Conservation (phyloP, 2,888 invertebrate species). For the Orthonychiurus folsomi region DNA sequence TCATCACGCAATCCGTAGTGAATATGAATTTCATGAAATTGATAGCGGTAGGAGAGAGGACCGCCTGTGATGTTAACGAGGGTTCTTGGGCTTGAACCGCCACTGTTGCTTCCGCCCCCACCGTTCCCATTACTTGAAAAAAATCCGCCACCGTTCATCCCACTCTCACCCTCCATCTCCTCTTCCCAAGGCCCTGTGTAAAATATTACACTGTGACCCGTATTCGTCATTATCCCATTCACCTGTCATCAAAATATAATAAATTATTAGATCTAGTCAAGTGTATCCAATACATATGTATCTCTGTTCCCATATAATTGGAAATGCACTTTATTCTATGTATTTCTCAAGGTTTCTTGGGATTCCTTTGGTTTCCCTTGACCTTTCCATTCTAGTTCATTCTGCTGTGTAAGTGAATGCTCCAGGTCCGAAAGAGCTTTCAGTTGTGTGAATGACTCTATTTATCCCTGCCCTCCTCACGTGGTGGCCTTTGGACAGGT, state of each 20-base stretch:
- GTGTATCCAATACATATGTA: background rate
- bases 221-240: conserved; percentile 80
- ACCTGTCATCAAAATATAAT: conserved; percentile 43
- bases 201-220: conserved; percentile 89
- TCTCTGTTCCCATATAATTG: no score
- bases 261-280: background rate
- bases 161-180: conserved; percentile 23
- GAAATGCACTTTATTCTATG: no score
- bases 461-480: no score
- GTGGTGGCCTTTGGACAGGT: no score
- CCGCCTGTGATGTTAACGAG: conserved; percentile 87
- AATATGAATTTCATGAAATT: conserved; percentile 88
- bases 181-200: conserved; percentile 40
- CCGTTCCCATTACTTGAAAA: conserved; percentile 17
- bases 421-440: no score
- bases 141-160: conserved; percentile 8
- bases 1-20: conserved; percentile 87
- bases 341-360: no score
- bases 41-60: conserved; percentile 89
- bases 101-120: conserved; percentile 21
- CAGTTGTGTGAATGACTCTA: no score
- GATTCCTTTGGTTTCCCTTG: no score
- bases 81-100: conserved; percentile 27
- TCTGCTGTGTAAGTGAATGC: no score
- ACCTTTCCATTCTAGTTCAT: no score